Conservation (phyloP, 2,888 invertebrate genomes). For the Morinoia aosen region DNA sequence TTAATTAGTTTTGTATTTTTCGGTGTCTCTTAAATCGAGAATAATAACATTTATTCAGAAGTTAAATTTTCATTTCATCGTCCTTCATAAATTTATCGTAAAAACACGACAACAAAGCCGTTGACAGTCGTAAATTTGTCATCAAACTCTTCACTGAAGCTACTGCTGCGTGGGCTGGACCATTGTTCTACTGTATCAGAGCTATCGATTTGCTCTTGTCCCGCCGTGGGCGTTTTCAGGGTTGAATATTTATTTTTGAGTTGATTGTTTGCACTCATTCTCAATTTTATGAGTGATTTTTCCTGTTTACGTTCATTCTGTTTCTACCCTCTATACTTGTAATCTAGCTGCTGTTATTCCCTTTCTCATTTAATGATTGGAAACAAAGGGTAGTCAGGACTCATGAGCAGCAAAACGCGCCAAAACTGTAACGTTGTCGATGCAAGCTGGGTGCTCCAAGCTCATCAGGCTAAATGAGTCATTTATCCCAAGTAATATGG, state of each 20-base stretch:
- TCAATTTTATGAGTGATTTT: not conserved
- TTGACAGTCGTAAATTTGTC: not conserved
- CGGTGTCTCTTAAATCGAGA: too few relatives aligned
- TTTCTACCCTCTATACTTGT: not conserved
- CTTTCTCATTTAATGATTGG: not conserved
- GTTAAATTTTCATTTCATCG: not conserved
- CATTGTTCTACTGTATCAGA: not conserved
- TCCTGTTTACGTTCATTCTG: not conserved
- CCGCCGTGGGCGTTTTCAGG: not conserved
- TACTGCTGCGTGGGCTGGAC: not conserved
- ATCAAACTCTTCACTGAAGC: not conserved
- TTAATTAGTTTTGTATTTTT: not conserved
- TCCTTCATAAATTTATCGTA: not conserved
- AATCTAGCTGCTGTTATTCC: not conserved
- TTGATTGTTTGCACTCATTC: not conserved
- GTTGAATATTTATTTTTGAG: not conserved
- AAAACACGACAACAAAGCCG: not conserved
- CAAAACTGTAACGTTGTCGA: not conserved
- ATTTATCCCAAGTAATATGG: not conserved
- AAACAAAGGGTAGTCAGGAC: not conserved
- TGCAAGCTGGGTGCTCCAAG: not conserved
- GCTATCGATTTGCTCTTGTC: conserved; percentile 17
- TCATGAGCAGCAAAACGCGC: not conserved
- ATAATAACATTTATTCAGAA: not conserved
- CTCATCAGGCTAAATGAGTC: not conserved